phyloP scores from a whole-genome alignment of 2,113 vertebrate genomes.

The Sula dactylatra region DNA sequence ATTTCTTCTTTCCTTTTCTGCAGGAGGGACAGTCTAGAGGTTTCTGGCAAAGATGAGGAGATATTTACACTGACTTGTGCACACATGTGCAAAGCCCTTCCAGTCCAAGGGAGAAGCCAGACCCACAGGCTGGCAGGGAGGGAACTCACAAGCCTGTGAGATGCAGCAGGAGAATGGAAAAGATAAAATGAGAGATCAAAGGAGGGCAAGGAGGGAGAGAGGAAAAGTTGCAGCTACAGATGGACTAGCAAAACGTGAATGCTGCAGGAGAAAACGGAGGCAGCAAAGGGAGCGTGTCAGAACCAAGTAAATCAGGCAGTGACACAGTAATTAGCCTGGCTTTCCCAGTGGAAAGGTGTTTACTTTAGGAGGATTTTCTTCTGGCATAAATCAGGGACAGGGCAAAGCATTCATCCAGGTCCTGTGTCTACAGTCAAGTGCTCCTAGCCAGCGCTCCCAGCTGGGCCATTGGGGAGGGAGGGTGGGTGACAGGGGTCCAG shows the following conservation, averaged over 20 bases:
- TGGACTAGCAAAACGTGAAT: background rate
- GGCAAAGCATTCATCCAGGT: background rate
- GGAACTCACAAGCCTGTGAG: background rate
- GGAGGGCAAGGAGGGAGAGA: background rate
- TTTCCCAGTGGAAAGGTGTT: background rate
- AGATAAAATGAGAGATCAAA: background rate
- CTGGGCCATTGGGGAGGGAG: background rate
- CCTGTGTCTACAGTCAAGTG: background rate
- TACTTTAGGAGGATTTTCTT: background rate
- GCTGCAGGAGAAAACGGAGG: background rate
- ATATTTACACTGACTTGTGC: background rate
- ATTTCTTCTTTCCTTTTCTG: background rate
- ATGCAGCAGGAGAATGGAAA: background rate
- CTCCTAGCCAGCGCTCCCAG: background rate
- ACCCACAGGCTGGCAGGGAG: background rate
- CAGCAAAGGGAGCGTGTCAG: background rate
- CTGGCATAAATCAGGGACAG: background rate
- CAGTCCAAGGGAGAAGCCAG: background rate
- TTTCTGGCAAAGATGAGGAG: background rate
- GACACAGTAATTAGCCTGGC: background rate
- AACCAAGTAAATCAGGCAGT: background rate
- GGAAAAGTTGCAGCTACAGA: background rate
- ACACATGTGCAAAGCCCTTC: background rate
- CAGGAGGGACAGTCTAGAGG: background rate
- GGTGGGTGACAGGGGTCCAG: background rate